phyloP scores from a whole-genome alignment of 2,797 vertebrate species.

The Pipistrellus kuhlii region DNA sequence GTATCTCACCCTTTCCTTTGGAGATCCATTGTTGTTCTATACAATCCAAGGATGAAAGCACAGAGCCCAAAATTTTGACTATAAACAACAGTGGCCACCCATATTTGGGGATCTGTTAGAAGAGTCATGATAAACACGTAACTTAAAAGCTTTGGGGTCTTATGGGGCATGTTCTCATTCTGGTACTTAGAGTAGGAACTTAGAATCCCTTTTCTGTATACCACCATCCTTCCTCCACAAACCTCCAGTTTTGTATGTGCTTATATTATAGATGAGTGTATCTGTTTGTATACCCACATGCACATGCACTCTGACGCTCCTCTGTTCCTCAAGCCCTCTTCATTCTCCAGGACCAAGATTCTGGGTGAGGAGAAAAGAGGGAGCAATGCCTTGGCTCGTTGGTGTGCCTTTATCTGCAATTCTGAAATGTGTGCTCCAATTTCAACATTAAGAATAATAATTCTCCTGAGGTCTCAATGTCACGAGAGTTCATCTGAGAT shows the following conservation, averaged over 20 bases:
- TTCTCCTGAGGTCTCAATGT: not conserved
- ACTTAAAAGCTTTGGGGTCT: not conserved
- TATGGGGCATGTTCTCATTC: not conserved
- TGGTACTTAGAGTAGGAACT: not conserved
- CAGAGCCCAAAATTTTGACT: not conserved
- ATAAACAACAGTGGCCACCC: not conserved
- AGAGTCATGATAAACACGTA: not conserved
- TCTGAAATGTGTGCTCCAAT: not conserved
- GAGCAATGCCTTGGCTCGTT: not conserved
- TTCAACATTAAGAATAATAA: constrained; percentile 22
- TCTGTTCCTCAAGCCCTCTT: not conserved
- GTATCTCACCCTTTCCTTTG: not conserved
- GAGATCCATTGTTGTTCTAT: too few relatives aligned
- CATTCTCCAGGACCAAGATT: not conserved
- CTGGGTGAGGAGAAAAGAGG: not conserved
- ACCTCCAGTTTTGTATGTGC: not conserved
- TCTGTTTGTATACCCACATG: too few relatives aligned
- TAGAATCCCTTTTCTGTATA: not conserved
- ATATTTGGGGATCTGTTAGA: not conserved
- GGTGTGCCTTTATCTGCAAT: not conserved
- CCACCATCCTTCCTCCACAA: not conserved
- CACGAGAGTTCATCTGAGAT: not conserved
- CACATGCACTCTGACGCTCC: not conserved
- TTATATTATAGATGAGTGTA: too few relatives aligned
- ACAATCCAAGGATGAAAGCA: not conserved